Conservation (phyloP, 2,113 vertebrate genomes). For the Pomatostomus ruficeps region DNA sequence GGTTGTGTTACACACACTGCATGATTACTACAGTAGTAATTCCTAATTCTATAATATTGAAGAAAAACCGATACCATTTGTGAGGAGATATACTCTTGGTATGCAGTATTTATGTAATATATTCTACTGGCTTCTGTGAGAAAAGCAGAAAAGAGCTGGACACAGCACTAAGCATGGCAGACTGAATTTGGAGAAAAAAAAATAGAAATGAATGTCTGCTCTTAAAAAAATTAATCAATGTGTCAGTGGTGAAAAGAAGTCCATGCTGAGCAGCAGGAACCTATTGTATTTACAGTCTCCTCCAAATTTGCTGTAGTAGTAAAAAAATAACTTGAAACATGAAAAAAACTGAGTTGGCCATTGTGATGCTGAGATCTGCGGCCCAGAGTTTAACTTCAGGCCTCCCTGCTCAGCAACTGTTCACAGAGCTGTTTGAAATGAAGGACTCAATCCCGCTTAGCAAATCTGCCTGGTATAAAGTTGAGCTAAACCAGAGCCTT, state of each 20-base stretch:
- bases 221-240: neutral
- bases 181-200: neutral
- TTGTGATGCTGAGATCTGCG: neutral
- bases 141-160: neutral
- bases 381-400: neutral
- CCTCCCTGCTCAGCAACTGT: neutral
- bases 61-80: neutral
- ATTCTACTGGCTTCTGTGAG: neutral
- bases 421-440: slow-evolving; percentile 3
- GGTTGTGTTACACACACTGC: neutral
- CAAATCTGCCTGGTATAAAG: slow-evolving; percentile 19
- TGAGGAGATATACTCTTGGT: neutral
- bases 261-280: neutral
- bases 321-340: neutral
- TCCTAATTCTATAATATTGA: neutral
- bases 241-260: neutral
- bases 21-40: neutral
- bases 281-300: neutral
- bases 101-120: neutral
- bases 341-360: neutral
- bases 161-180: neutral
- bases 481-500: slow-evolving; percentile 58
- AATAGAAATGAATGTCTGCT: neutral
- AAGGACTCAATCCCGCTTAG: slow-evolving; percentile 5
- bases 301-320: neutral